These are phyloP conservation scores for Falco peregrinus DNA, from an alignment of 2,797 vertebrate species.

Conservation along the genomic window DNA sequence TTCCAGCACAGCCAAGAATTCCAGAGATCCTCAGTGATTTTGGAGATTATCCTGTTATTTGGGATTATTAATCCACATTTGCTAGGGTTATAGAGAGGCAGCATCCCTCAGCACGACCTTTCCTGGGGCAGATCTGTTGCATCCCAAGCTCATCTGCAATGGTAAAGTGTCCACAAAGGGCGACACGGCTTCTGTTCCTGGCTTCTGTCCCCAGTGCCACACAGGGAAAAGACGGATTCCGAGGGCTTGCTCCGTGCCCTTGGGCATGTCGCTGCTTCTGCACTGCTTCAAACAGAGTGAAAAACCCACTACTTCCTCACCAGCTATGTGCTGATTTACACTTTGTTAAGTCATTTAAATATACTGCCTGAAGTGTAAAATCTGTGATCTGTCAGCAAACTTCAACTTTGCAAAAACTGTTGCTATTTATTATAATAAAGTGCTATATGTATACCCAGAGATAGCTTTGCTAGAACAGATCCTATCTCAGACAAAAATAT, in stretches of 20 bases:
- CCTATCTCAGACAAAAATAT: background rate
- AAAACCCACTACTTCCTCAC: background rate
- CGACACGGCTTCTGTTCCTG: background rate
- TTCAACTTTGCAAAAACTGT: slow-evolving; percentile 5
- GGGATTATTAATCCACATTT: background rate
- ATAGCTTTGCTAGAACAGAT: too few relatives aligned
- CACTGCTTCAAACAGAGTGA: background rate
- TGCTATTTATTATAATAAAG: slow-evolving; percentile 5
- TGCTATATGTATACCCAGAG: background rate
- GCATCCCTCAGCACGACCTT: background rate
- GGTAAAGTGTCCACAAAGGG: background rate
- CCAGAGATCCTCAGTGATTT: background rate
- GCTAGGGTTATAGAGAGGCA: background rate
- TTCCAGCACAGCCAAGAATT: background rate
- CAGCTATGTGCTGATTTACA: background rate
- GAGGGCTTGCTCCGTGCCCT: background rate
- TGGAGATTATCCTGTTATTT: background rate
- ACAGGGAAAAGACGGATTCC: background rate
- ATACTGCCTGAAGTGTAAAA: slow-evolving; percentile 14
- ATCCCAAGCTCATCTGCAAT: background rate
- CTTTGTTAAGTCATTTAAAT: slow-evolving; percentile 7
- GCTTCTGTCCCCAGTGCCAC: background rate
- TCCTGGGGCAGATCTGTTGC: background rate
- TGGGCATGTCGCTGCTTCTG: background rate
- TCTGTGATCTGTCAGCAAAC: background rate